A percentile compares a stretch with the other conserved stretches of the same genome.
Evolutionary conservation across 1,140 invertebrate species (phyloP).

Genomic region (Myzus persicae): DNA sequence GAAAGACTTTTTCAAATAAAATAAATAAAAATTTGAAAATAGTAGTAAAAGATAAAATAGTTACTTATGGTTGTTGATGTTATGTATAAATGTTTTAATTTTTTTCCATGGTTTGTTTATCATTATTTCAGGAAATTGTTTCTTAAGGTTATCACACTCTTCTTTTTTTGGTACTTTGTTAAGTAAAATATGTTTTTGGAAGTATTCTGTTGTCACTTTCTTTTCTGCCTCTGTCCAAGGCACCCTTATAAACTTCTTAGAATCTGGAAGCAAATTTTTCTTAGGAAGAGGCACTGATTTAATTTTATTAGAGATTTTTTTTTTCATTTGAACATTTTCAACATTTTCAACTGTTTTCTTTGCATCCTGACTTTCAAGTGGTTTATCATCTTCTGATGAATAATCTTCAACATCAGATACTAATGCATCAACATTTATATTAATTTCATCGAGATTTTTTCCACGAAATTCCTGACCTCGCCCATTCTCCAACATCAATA

Average conservation of each 20-base stretch:
- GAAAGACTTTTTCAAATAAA: no score
- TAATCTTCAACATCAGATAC: neutral
- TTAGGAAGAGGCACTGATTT: neutral
- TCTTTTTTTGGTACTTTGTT: neutral
- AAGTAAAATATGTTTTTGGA: neutral
- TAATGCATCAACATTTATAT: constrained; percentile 20
- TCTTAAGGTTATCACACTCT: neutral
- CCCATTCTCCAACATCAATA: constrained; percentile 3
- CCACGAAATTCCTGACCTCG: neutral
- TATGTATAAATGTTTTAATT: neutral
- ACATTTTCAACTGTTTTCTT: neutral
- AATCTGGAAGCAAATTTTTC: neutral
- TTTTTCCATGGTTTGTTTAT: constrained; percentile 14
- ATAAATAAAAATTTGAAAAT: no score
- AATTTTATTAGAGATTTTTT: neutral
- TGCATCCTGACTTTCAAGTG: neutral
- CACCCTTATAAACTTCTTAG: neutral
- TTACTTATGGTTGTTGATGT: neutral
- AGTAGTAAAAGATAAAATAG: no score
- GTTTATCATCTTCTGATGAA: neutral
- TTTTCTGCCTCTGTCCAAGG: neutral
- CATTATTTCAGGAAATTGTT: neutral
- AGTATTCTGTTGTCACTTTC: neutral
- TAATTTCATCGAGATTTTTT: constrained; percentile 22
- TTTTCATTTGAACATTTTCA: neutral